phyloP scores from a whole-genome alignment of 2,113 vertebrate species.

The Neodontobutis hainanensis region DNA sequence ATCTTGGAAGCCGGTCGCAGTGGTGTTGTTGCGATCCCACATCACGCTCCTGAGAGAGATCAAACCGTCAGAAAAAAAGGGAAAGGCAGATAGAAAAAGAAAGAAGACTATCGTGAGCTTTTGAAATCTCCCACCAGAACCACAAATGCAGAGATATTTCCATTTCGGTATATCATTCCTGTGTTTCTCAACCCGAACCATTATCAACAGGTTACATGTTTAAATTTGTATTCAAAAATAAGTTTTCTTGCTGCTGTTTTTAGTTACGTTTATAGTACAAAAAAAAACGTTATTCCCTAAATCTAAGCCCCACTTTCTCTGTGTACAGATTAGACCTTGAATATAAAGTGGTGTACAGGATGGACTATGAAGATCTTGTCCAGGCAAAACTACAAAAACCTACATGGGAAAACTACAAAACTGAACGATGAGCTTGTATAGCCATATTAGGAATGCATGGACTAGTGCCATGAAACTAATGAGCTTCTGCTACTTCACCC shows the following conservation, averaged over 20 bases:
- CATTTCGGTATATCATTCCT: background rate
- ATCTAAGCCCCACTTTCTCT: too few species aligned
- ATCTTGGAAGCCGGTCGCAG: conserved; percentile 87
- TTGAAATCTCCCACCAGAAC: conserved; percentile 15
- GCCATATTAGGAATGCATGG: conserved; percentile 32
- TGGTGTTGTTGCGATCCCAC: conserved; percentile 91
- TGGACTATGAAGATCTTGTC: too few species aligned
- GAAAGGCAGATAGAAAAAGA: conserved; percentile 23
- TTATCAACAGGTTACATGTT: background rate
- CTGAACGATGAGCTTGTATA: conserved; percentile 2
- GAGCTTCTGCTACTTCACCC: conserved; percentile 41
- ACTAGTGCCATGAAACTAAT: conserved; percentile 29
- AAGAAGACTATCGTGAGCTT: conserved; percentile 21
- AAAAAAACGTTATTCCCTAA: too few species aligned
- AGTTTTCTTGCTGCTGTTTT: too few species aligned
- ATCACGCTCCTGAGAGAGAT: conserved; percentile 83
- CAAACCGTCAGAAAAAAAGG: conserved; percentile 33
- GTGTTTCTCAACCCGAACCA: background rate
- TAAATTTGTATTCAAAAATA: background rate
- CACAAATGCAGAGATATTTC: background rate
- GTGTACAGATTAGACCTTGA: too few species aligned
- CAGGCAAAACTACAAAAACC: conserved; percentile 2
- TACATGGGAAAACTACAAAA: background rate
- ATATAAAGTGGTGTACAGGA: too few species aligned
- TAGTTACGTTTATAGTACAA: too few species aligned